Conservation (phyloP, 1,140 invertebrate species). For the Orchesella cincta region DNA sequence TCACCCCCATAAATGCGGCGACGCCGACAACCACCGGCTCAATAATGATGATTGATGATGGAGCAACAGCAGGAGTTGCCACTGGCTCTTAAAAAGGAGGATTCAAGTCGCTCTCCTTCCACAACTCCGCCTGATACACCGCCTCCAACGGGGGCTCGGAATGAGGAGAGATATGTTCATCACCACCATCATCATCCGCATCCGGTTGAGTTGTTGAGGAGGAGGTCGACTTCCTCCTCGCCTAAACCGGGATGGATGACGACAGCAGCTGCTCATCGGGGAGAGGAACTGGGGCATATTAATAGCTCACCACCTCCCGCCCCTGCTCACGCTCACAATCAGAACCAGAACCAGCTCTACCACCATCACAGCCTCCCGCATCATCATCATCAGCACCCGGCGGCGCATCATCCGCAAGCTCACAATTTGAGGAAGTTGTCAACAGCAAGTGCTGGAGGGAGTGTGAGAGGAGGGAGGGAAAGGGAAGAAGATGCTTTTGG, state of each 20-base stretch:
- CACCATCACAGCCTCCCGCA: conserved; percentile 59
- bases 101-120: conserved; percentile 53
- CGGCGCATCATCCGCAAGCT: conserved; percentile 53
- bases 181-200: neutral
- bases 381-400: conserved; percentile 51
- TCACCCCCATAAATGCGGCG: neutral
- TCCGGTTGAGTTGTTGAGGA: neutral
- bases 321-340: conserved; percentile 54
- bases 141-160: conserved; percentile 36
- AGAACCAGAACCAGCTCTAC: conserved; percentile 58
- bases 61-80: too few species aligned
- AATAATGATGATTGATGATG: conserved; percentile 9
- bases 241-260: neutral
- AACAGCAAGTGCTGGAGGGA: neutral
- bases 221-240: neutral
- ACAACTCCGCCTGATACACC: conserved; percentile 57
- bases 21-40: neutral
- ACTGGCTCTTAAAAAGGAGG: conserved; percentile 54
- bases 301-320: conserved; percentile 39
- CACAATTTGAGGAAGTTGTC: conserved; percentile 55
- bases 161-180: neutral
- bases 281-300: too few species aligned
- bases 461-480: neutral
- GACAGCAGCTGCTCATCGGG: conserved; percentile 21
- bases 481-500: neutral